Conservation (phyloP, 2,888 invertebrate species). For the Dasypogon diadema region DNA sequence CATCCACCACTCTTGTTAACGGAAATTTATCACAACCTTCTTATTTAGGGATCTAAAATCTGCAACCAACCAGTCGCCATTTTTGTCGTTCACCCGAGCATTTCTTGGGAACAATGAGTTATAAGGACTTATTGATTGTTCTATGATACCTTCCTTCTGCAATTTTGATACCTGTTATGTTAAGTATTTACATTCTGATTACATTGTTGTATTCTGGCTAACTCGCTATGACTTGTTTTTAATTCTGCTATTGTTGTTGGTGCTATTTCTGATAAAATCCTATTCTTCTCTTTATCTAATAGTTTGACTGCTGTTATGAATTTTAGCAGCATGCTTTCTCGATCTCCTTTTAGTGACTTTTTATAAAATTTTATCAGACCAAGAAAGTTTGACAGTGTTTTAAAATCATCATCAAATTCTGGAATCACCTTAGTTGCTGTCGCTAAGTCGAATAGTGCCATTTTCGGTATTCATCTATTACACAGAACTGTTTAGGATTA, state of each 20-base stretch:
- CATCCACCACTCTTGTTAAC: too few species aligned
- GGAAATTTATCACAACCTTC: too few species aligned
- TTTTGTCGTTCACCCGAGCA: not conserved
- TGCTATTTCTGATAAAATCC: not conserved
- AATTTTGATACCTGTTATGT: too few species aligned
- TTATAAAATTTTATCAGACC: conserved; percentile 15
- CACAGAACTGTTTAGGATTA: too few species aligned
- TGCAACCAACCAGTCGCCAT: conserved; percentile 4
- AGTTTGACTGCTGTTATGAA: not conserved
- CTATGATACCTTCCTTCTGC: conserved; percentile 60
- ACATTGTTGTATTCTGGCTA: not conserved
- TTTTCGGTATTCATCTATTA: too few species aligned
- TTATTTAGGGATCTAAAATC: too few species aligned
- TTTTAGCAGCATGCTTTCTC: not conserved
- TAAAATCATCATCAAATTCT: conserved; percentile 16
- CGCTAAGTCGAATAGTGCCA: conserved; percentile 10
- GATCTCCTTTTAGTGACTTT: not conserved
- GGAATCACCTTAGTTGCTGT: conserved; percentile 19
- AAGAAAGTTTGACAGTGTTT: not conserved
- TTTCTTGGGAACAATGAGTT: conserved; percentile 57
- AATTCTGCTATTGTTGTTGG: conserved; percentile 1
- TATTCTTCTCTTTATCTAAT: not conserved
- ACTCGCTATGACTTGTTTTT: not conserved
- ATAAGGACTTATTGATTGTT: conserved; percentile 57
- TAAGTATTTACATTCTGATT: not conserved